A percentile compares a stretch with the other conserved stretches of the same genome.
phyloP scores from a whole-genome alignment of 2,797 vertebrate species.

The Ceryle rudis region DNA sequence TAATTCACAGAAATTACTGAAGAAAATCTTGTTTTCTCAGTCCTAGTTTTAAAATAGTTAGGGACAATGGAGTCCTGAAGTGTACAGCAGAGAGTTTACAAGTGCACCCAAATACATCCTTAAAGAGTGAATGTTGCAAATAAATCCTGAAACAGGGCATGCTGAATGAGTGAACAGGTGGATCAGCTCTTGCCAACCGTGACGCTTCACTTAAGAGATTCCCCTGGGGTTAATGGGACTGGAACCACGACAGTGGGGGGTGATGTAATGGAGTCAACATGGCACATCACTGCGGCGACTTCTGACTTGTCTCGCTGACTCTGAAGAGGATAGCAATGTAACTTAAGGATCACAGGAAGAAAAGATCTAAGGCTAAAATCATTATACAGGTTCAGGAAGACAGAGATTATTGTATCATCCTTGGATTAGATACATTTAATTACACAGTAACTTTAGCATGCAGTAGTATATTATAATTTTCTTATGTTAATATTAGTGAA shows the following conservation, averaged over 20 bases:
- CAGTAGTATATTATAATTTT: not conserved
- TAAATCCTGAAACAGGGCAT: conserved; percentile 38
- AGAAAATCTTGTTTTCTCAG: not conserved
- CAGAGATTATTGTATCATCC: not conserved
- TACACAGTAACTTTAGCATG: not conserved
- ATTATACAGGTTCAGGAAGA: not conserved
- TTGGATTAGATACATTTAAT: not conserved
- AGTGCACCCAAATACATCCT: not conserved
- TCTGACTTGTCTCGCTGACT: not conserved
- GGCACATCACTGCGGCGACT: not conserved
- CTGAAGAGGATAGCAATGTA: not conserved
- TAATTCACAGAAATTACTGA: not conserved
- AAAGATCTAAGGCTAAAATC: not conserved
- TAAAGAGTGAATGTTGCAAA: not conserved
- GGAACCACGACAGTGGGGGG: conserved; percentile 62
- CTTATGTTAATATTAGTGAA: not conserved
- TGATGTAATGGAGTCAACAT: conserved; percentile 1
- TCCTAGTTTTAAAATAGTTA: not conserved
- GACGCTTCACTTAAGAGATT: conserved; percentile 52
- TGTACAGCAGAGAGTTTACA: fast-evolving
- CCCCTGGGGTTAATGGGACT: conserved; percentile 74
- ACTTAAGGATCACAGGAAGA: not conserved
- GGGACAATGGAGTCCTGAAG: not conserved
- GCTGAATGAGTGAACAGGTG: conserved; percentile 57
- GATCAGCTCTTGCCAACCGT: conserved; percentile 27